A percentile compares a stretch with the other conserved stretches of the same genome.
phyloP scores from a whole-genome alignment of 1,140 invertebrate genomes.

The Zaprionus davidi region DNA sequence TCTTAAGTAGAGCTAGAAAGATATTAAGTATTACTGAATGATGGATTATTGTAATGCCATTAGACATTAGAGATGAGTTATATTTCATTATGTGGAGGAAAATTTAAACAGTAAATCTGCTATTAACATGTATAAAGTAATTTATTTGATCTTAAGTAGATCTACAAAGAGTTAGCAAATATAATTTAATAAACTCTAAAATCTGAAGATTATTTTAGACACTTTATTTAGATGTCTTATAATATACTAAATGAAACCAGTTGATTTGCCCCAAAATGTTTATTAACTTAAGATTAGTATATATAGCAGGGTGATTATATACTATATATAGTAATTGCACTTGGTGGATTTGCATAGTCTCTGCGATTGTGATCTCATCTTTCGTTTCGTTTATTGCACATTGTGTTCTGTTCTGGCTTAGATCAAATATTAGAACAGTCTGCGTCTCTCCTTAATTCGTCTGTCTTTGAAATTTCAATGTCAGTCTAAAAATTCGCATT shows the following conservation, averaged over 20 bases:
- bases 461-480: slow-evolving; percentile 62
- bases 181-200: too few species aligned
- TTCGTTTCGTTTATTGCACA: slow-evolving; percentile 4
- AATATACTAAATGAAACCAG: neutral
- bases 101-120: neutral
- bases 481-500: slow-evolving; percentile 60
- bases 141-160: neutral
- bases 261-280: neutral
- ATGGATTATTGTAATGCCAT: neutral
- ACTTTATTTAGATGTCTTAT: neutral
- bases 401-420: neutral
- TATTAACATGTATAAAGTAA: neutral
- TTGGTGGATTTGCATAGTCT: slow-evolving; percentile 3
- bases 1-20: neutral
- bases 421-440: slow-evolving; percentile 72
- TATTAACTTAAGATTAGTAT: neutral
- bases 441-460: slow-evolving; percentile 28
- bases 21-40: neutral
- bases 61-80: too few species aligned
- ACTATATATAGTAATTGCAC: slow-evolving; percentile 3
- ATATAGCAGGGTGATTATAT: slow-evolving; percentile 1
- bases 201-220: neutral
- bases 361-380: neutral
- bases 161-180: too few species aligned
- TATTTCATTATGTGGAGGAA: neutral